These are phyloP conservation scores for Syndactyla subalaris DNA, from an alignment of 2,797 vertebrate genomes.

Conservation along the genomic window DNA sequence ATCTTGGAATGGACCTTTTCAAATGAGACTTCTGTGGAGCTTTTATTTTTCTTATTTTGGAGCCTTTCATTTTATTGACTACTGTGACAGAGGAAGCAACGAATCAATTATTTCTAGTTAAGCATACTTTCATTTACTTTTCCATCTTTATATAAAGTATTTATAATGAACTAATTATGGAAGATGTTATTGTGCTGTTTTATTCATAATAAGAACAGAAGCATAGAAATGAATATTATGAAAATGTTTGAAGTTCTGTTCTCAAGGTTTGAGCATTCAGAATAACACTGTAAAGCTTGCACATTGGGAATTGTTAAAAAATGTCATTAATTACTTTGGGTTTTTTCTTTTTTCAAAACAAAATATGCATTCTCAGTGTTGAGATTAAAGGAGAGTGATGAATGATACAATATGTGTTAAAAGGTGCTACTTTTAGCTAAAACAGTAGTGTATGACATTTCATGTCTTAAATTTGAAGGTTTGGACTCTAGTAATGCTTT, in stretches of 20 bases:
- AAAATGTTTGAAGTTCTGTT: background rate
- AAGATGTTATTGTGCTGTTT: conserved; percentile 8
- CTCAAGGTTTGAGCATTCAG: background rate
- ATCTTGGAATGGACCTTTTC: background rate
- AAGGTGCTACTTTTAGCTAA: conserved; percentile 6
- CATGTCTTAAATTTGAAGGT: background rate
- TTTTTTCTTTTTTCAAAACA: background rate
- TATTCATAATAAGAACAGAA: conserved; percentile 10
- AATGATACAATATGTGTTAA: background rate
- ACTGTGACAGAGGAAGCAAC: background rate
- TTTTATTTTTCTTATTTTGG: background rate
- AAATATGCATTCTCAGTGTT: background rate
- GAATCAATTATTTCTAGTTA: conserved; percentile 18
- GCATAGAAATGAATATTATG: background rate
- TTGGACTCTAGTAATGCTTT: background rate
- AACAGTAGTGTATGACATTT: background rate
- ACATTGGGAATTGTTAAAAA: background rate
- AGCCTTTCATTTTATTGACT: background rate
- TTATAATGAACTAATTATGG: background rate
- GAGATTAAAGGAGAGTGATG: background rate
- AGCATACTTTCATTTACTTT: conserved; percentile 1
- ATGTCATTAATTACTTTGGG: background rate
- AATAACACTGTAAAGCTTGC: background rate
- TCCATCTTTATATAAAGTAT: background rate
- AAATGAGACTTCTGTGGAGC: background rate